Percentiles rank a stretch among this genome's conserved stretches.
phyloP scores from a whole-genome alignment of 2,888 invertebrate species.

The Euproctis similis region DNA sequence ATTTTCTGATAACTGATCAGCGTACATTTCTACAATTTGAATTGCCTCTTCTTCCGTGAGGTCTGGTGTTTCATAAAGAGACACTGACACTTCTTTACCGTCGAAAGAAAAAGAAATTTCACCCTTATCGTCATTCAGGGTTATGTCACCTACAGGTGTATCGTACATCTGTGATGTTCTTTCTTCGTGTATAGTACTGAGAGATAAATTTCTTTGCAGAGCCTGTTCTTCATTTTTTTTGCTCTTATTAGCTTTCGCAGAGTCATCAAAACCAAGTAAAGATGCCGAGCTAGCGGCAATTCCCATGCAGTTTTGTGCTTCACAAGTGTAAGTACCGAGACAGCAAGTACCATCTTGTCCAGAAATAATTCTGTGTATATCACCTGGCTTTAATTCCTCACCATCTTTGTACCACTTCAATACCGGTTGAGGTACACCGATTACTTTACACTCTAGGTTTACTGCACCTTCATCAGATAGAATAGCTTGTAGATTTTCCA shows the following conservation, averaged over 20 bases:
- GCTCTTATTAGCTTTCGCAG: conserved; percentile 71
- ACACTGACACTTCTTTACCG: conserved; percentile 93
- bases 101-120: conserved; percentile 94
- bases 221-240: conserved; percentile 68
- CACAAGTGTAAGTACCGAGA: conserved; percentile 92
- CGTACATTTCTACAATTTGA: conserved; percentile 95
- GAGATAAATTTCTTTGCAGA: conserved; percentile 84
- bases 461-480: conserved; percentile 92
- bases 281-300: conserved; percentile 92
- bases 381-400: conserved; percentile 90
- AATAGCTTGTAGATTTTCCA: conserved; percentile 89
- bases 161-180: conserved; percentile 91
- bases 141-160: conserved; percentile 85
- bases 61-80: conserved; percentile 93
- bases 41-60: conserved; percentile 93
- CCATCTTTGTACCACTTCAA: conserved; percentile 96
- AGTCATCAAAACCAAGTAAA: conserved; percentile 89
- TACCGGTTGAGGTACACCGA: conserved; percentile 92
- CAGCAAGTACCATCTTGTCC: conserved; percentile 94
- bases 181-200: conserved; percentile 94
- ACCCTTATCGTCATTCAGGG: conserved; percentile 83
- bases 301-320: conserved; percentile 94
- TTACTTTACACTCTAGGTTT: conserved; percentile 93
- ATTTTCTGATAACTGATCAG: conserved; percentile 92
- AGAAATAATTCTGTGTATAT: conserved; percentile 92